These are phyloP conservation scores for Piaya cayana DNA, from an alignment of 2,113 vertebrate genomes.

Conservation along the genomic window DNA sequence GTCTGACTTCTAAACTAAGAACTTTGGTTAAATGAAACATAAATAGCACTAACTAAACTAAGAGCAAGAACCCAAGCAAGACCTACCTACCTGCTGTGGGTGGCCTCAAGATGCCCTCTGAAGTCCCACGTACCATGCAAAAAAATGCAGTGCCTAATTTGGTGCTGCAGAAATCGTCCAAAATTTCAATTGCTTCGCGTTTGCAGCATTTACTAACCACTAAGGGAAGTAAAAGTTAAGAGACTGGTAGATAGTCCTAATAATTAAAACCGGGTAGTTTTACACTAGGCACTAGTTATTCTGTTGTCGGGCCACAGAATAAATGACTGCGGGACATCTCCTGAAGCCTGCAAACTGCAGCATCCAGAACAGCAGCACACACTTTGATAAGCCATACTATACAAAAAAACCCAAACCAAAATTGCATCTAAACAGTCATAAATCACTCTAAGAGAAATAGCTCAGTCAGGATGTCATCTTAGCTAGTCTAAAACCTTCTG, in stretches of 20 bases:
- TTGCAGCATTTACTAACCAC: not conserved
- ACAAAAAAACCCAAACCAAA: not conserved
- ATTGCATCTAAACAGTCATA: constrained; percentile 3
- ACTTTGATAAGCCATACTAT: not conserved
- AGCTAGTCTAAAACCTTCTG: not conserved
- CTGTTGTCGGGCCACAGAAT: not conserved
- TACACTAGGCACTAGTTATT: not conserved
- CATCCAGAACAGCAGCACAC: not conserved
- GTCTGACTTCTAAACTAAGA: not conserved
- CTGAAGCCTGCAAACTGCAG: not conserved
- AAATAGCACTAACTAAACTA: not conserved
- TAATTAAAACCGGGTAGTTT: not conserved
- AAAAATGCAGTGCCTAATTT: not conserved
- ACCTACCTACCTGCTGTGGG: not conserved
- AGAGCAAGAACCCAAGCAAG: not conserved
- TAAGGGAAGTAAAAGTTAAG: not conserved
- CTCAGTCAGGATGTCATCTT: not conserved
- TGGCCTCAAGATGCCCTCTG: not conserved
- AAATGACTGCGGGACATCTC: not conserved
- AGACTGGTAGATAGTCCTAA: not conserved
- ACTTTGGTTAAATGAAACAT: not conserved
- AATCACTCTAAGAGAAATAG: not conserved
- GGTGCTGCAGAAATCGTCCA: not conserved
- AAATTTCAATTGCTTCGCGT: not conserved
- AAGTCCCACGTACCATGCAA: not conserved